A percentile compares a stretch with the other conserved stretches of the same genome.
Evolutionary conservation across 2,113 vertebrate species (phyloP).

Genomic region (Origma solitaria): DNA sequence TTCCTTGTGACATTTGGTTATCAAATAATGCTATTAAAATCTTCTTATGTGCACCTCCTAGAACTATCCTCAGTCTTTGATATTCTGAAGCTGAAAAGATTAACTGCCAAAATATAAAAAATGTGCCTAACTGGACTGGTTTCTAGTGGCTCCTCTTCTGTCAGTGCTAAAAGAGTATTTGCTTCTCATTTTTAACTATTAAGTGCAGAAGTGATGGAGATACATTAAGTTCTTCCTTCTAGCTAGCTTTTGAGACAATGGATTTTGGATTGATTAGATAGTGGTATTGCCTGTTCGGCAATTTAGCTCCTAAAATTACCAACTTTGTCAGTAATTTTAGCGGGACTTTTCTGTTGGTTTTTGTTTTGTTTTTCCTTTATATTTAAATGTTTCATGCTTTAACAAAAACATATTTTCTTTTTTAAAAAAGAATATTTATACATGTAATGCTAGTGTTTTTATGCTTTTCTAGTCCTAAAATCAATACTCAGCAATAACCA

Average conservation of each 20-base stretch:
- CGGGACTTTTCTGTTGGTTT: background rate
- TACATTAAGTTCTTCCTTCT: background rate
- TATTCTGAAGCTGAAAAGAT: background rate
- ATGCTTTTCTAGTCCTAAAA: background rate
- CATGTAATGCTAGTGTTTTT: accelerated
- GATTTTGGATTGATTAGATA: background rate
- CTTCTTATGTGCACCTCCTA: background rate
- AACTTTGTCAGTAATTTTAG: background rate
- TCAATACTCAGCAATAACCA: background rate
- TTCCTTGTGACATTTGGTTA: background rate
- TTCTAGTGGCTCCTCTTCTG: background rate
- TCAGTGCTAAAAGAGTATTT: background rate
- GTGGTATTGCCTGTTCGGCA: background rate
- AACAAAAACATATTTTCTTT: background rate
- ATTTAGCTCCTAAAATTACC: background rate
- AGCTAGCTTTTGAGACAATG: background rate
- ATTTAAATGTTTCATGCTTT: background rate
- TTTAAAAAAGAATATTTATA: background rate
- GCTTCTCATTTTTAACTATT: background rate
- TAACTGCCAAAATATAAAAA: background rate
- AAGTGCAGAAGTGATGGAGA: background rate
- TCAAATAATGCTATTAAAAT: background rate
- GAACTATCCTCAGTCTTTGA: background rate
- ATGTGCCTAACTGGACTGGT: background rate
- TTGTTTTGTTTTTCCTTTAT: background rate